Conservation (phyloP, 2,888 invertebrate genomes). For the Andrena fulva region DNA sequence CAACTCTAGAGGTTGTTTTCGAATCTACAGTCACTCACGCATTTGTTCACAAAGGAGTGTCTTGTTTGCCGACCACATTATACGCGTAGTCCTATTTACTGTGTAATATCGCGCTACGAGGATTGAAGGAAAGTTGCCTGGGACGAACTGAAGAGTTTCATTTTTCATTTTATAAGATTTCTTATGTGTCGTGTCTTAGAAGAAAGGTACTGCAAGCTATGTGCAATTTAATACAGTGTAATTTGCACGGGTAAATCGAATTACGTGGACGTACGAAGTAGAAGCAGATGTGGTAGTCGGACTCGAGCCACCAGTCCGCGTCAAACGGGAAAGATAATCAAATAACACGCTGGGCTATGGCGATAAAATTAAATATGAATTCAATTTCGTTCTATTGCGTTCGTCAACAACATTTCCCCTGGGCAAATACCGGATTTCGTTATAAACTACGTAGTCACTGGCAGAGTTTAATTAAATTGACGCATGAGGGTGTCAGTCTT, state of each 20-base stretch:
- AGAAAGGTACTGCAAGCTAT: too few species aligned
- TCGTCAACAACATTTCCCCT: not conserved
- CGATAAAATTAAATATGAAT: conserved; percentile 39
- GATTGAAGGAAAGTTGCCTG: too few species aligned
- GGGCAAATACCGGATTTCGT: conserved; percentile 17
- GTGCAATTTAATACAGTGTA: not conserved
- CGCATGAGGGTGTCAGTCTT: not conserved
- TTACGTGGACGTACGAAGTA: not conserved
- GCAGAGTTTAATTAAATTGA: conserved; percentile 17
- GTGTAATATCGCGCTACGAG: too few species aligned
- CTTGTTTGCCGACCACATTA: too few species aligned
- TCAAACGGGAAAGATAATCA: conserved; percentile 25
- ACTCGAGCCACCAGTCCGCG: conserved; percentile 5
- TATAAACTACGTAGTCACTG: not conserved
- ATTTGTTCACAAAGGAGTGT: too few species aligned
- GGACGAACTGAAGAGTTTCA: too few species aligned
- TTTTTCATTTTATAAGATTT: too few species aligned
- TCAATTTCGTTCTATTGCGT: conserved; percentile 11
- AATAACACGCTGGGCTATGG: conserved; percentile 34
- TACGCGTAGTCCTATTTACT: too few species aligned
- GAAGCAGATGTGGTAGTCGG: conserved; percentile 13
- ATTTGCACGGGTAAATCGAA: conserved; percentile 5
- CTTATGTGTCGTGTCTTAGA: too few species aligned
- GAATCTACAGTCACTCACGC: too few species aligned
- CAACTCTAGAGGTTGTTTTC: too few species aligned